Base-by-base conservation (phyloP, 2,797 vertebrate genomes). In the Microcaecilia unicolor region DNA sequence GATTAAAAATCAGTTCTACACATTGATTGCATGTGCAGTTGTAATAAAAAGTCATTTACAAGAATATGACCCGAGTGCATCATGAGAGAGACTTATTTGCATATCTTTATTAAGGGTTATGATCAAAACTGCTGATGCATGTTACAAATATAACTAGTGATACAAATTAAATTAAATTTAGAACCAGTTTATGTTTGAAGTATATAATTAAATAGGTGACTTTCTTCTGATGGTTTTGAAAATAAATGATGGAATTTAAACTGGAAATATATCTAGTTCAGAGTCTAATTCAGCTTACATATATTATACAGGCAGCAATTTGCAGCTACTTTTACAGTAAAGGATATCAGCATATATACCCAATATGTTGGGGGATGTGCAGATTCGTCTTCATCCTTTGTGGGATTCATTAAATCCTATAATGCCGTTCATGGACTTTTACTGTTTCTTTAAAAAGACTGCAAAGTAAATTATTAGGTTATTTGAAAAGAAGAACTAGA, bases 101-200 rank as follows among this genome's bases (percentile, higher is more conserved):
- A 6, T 40, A 18, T 34, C 35, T 46, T 14, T 10, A 1, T 27
- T 34, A 51, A 55, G 24, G 11, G 42, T 44, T 52, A 14, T 52
- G 48, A 44, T 58, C 6, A 8, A 48, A 58, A 41, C 10, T 32
- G 24, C 31, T 37, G 25, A 26, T 7, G 20, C 3, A 4, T 34
- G 32, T 32, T 55, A 36, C 25, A 31, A 33, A 9, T 37, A 34
- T 13, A 37, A 25, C 16, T 55, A 25, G 7, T 40, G 17, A 11
- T 57, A 27, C 15, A 52, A 48, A 42, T 48, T 34, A 38, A 51
- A 27, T 46, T 37, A 41, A n/a, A 24, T 24, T 15, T 42, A 25
- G n/a, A 36, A 26, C 31, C n/a, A 36, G 34, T 55, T 44, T 31
- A 33, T 19, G 30, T 42, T 15, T 26, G 34, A 18, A 46, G 40